Evolutionary conservation across 2,113 vertebrate genomes (phyloP).

Genomic region (Pygoscelis antarcticus): DNA sequence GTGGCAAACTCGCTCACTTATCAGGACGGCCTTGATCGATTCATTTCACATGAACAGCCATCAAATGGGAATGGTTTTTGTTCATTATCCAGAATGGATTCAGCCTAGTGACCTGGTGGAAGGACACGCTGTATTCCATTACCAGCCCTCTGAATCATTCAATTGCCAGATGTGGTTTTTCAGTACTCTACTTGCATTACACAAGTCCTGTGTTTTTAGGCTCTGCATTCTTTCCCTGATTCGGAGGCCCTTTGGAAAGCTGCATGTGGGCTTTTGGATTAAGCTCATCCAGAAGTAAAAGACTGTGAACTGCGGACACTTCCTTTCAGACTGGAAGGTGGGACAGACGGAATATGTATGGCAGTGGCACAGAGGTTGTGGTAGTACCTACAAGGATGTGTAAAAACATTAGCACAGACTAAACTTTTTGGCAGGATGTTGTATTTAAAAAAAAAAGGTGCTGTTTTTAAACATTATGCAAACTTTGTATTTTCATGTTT

Average conservation of each 20-base stretch:
- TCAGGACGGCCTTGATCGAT: neutral
- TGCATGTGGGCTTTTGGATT: neutral
- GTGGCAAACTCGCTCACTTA: neutral
- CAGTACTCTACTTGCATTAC: neutral
- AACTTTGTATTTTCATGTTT: neutral
- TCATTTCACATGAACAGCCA: neutral
- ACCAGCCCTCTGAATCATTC: neutral
- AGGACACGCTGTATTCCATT: neutral
- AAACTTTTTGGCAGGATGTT: neutral
- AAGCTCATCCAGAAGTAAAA: neutral
- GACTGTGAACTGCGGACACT: neutral
- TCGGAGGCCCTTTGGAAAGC: neutral
- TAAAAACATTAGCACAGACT: neutral
- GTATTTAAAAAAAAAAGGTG: neutral
- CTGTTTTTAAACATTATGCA: neutral
- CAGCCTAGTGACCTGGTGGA: neutral
- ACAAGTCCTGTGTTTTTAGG: neutral
- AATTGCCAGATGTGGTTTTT: fast-evolving
- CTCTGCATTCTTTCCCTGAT: neutral
- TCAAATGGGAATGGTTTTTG: neutral
- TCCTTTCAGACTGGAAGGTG: neutral
- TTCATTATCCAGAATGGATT: neutral
- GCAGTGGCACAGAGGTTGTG: neutral
- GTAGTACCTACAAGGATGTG: neutral
- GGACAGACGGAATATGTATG: neutral